phyloP scores from a whole-genome alignment of 2,888 invertebrate species.

The Nemapogon koenigi region DNA sequence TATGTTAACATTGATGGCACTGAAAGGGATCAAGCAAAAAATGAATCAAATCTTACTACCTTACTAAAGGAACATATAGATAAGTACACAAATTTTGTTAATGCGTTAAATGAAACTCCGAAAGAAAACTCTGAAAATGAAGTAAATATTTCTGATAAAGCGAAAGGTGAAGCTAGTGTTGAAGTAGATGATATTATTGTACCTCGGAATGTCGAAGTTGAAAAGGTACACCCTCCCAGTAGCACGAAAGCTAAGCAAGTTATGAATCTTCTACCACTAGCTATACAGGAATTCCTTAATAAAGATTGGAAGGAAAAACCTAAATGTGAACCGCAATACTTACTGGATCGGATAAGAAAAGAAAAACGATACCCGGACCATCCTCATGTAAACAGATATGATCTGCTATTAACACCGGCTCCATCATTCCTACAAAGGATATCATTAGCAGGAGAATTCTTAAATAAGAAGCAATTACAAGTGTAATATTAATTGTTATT shows the following conservation, averaged over 20 bases:
- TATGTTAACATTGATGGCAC: constrained; percentile 54
- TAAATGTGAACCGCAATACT: constrained; percentile 73
- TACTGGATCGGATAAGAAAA: constrained; percentile 73
- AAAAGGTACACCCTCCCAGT: constrained; percentile 35
- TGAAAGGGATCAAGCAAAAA: constrained; percentile 42
- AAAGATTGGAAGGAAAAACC: constrained; percentile 54
- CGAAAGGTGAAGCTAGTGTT: constrained; percentile 21
- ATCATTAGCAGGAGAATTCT: constrained; percentile 81
- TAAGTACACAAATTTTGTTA: constrained; percentile 29
- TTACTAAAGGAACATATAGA: constrained; percentile 40
- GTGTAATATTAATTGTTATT: constrained; percentile 21
- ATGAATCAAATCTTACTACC: constrained; percentile 36
- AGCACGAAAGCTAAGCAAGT: constrained; percentile 37
- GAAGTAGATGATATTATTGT: constrained; percentile 51
- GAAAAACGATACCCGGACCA: constrained; percentile 66
- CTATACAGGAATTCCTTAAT: constrained; percentile 63
- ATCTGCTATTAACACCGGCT: constrained; percentile 78
- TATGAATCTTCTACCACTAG: constrained; percentile 57
- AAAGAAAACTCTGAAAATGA: constrained; percentile 18
- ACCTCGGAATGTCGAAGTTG: constrained; percentile 24
- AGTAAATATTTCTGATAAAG: constrained; percentile 14
- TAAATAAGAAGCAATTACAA: constrained; percentile 46
- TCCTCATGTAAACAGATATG: constrained; percentile 68
- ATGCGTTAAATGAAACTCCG: constrained; percentile 19
- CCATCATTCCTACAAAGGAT: constrained; percentile 82